Evolutionary conservation across 2,797 vertebrate species (phyloP).

Genomic region (Cheirogaleus major): DNA sequence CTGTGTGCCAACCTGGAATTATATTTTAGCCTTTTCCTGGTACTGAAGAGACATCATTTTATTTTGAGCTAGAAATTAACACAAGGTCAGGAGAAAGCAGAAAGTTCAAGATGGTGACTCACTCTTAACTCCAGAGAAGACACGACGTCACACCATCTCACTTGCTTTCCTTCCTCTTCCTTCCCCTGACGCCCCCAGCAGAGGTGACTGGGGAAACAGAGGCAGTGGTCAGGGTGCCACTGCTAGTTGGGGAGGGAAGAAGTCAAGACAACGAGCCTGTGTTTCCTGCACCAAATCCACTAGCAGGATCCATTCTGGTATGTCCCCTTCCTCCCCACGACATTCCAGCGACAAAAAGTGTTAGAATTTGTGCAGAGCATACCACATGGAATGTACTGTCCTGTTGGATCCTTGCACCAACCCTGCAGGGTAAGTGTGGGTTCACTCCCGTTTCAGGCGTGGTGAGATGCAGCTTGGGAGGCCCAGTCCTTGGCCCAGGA

Average conservation of each 20-base stretch:
- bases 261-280: neutral
- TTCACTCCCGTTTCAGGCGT: fast-evolving
- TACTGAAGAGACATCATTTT: neutral
- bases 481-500: neutral
- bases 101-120: neutral
- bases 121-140: neutral
- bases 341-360: neutral
- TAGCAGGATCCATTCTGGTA: neutral
- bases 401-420: neutral
- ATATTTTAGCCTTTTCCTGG: neutral
- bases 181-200: neutral
- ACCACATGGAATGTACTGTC: fast-evolving
- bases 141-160: fast-evolving
- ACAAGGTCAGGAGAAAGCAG: neutral
- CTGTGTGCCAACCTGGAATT: neutral
- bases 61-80: neutral
- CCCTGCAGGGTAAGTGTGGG: fast-evolving
- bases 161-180: neutral
- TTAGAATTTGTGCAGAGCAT: neutral
- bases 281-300: neutral
- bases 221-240: neutral
- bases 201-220: neutral
- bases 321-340: neutral
- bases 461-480: fast-evolving
- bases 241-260: neutral